phyloP scores from a whole-genome alignment of 2,888 invertebrate genomes.

The Drosophila mimetica region DNA sequence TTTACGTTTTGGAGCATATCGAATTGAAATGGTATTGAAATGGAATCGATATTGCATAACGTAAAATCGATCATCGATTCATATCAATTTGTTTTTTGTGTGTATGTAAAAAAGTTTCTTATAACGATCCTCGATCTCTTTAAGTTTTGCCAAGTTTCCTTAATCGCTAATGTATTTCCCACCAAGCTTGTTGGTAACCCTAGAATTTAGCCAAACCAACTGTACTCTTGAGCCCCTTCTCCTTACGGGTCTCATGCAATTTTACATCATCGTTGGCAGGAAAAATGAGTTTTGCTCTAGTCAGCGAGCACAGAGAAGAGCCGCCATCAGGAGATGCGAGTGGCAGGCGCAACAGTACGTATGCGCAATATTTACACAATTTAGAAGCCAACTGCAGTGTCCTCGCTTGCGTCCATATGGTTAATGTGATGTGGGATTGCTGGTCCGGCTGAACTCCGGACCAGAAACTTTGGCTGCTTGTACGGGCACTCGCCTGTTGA shows the following conservation, averaged over 20 bases:
- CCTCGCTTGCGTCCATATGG: constrained; percentile 51
- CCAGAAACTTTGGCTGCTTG: constrained; percentile 7
- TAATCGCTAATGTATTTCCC: too few species aligned
- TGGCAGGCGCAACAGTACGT: constrained; percentile 20
- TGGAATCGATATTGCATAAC: too few species aligned
- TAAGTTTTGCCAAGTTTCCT: too few species aligned
- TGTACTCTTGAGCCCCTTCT: constrained; percentile 6
- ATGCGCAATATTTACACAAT: constrained; percentile 56
- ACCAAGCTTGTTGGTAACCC: too few species aligned
- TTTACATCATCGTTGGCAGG: constrained; percentile 17
- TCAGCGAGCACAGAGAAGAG: constrained; percentile 6
- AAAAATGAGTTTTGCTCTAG: constrained; percentile 19
- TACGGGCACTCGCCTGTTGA: constrained; percentile 51
- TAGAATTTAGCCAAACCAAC: too few species aligned
- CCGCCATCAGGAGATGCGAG: neutral
- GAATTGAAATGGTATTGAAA: too few species aligned
- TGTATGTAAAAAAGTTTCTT: too few species aligned
- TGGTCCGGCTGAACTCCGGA: constrained; percentile 19
- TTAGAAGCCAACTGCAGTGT: constrained; percentile 46
- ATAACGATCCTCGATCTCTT: too few species aligned
- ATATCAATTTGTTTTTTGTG: too few species aligned
- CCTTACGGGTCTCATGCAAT: constrained; percentile 21
- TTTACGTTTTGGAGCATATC: too few species aligned
- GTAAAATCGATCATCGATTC: too few species aligned
- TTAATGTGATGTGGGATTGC: constrained; percentile 51